phyloP scores from a whole-genome alignment of 1,140 invertebrate genomes.

The Rhopalosiphum maidis region DNA sequence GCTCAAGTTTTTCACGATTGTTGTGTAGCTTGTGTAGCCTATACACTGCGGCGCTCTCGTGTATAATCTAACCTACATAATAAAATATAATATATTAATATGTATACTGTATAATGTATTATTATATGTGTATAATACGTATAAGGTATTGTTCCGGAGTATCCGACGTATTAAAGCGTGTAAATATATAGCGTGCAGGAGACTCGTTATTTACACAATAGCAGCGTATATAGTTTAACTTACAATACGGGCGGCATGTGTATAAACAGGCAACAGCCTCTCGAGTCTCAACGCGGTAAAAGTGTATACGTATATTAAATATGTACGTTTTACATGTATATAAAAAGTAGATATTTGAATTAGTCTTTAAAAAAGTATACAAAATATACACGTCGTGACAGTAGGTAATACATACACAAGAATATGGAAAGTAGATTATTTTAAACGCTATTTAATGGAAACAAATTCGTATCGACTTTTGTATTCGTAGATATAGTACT shows the following conservation, averaged over 20 bases:
- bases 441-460: background rate
- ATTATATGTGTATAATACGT: background rate
- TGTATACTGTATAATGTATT: background rate
- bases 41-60: background rate
- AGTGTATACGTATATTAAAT: background rate
- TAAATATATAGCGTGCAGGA: slow-evolving; percentile 26
- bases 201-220: slow-evolving; percentile 39
- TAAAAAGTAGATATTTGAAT: background rate
- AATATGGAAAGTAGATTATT: background rate
- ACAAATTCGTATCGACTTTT: background rate
- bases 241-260: slow-evolving; percentile 21
- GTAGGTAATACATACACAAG: background rate
- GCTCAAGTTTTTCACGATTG: background rate
- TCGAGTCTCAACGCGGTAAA: background rate
- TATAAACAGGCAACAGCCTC: background rate
- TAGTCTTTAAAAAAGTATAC: background rate
- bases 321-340: background rate
- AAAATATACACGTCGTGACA: background rate
- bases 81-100: background rate
- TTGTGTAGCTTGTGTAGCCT: background rate
- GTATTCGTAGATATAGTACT: background rate
- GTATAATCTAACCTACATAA: background rate
- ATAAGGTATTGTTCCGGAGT: slow-evolving; percentile 36
- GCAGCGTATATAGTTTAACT: background rate
- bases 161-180: slow-evolving; percentile 14